phyloP scores from a whole-genome alignment of 2,888 invertebrate genomes.

The Glyphotaelius pellucidus region DNA sequence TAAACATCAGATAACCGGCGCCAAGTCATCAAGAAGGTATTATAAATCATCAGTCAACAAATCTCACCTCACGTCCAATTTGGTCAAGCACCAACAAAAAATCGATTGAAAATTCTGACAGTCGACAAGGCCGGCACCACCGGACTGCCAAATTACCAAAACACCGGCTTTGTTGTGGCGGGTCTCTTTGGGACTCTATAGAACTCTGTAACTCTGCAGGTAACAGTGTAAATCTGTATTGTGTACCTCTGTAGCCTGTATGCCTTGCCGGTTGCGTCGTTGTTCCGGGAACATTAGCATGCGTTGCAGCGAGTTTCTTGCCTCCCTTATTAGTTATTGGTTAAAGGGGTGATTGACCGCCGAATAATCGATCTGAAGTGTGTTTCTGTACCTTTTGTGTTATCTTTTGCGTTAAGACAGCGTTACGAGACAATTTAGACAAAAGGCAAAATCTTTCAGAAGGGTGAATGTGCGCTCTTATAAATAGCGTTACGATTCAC shows the following conservation, averaged over 20 bases:
- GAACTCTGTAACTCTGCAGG: no score
- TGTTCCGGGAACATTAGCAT: slow-evolving; percentile 1
- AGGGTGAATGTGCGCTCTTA: no score
- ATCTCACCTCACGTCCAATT: background rate
- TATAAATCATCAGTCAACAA: background rate
- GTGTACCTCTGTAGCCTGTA: no score
- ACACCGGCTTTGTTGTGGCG: background rate
- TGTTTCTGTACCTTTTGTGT: background rate
- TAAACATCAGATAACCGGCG: background rate
- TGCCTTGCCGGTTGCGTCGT: background rate
- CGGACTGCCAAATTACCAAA: background rate
- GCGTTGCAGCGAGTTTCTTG: background rate
- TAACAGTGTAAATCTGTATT: background rate
- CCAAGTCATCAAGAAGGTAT: background rate
- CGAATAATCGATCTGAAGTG: slow-evolving; percentile 7
- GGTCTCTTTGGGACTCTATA: background rate
- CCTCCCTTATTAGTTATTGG: background rate
- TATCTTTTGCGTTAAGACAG: no score
- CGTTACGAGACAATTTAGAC: no score
- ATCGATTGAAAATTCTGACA: background rate
- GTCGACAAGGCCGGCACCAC: background rate
- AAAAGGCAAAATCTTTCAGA: no score
- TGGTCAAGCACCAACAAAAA: background rate
- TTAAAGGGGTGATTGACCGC: background rate
- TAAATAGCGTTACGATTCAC: no score